phyloP scores from a whole-genome alignment of 2,113 vertebrate species.

The Coryphaenoides rupestris region DNA sequence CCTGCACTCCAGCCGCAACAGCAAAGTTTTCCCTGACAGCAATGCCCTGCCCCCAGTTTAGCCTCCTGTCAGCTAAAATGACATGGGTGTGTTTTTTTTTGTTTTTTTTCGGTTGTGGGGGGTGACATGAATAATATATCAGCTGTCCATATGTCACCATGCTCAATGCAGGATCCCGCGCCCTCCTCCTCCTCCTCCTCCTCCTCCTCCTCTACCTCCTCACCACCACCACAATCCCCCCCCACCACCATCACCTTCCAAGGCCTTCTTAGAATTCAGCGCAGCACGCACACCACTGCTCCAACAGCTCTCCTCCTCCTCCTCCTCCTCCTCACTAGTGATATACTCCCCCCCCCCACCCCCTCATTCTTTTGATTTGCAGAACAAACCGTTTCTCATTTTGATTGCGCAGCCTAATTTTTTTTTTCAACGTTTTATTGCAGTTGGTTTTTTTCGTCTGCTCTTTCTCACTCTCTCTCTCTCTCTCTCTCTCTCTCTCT shows the following conservation, averaged over 20 bases:
- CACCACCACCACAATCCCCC: conserved; percentile 18
- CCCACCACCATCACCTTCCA: conserved; percentile 19
- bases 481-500: background rate
- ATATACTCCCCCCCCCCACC: background rate
- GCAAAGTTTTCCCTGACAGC: too few species aligned
- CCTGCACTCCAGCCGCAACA: too few species aligned
- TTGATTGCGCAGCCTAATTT: conserved; percentile 48
- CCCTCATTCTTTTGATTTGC: conserved; percentile 51
- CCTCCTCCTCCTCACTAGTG: conserved; percentile 24
- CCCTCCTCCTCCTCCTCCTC: conserved; percentile 21
- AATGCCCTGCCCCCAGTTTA: too few species aligned
- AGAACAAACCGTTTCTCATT: conserved; percentile 47
- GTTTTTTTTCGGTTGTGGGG: background rate
- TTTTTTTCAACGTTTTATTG: conserved; percentile 35
- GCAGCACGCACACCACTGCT: background rate
- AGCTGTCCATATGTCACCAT: conserved; percentile 37
- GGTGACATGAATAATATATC: conserved; percentile 44
- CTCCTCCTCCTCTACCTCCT: conserved; percentile 7
- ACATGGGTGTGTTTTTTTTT: too few species aligned
- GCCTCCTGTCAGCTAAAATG: too few species aligned
- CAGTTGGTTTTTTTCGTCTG: background rate
- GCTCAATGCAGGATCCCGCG: conserved; percentile 41
- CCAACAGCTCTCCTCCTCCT: conserved; percentile 33
- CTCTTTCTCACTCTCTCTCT: background rate
- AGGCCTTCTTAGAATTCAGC: conserved; percentile 35